Evolutionary conservation across 2,797 vertebrate species (phyloP).

Genomic region (Merluccius polli): DNA sequence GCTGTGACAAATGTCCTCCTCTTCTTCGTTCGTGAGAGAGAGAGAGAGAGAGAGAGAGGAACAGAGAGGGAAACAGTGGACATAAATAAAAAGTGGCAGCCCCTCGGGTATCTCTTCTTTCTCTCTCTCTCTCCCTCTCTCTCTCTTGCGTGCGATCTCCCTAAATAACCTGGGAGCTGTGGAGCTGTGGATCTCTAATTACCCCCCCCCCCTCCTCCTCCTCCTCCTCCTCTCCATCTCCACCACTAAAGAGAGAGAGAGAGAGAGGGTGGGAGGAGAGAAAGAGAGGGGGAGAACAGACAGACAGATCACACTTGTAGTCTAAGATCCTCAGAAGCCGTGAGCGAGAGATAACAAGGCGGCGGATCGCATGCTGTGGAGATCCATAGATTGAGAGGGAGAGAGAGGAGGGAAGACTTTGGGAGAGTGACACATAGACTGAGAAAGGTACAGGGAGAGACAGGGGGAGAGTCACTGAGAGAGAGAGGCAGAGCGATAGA

Average conservation of each 20-base stretch:
- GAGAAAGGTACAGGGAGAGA: background rate
- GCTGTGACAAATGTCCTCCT: slow-evolving; percentile 57
- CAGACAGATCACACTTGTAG: slow-evolving; percentile 47
- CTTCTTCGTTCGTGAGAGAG: slow-evolving; percentile 17
- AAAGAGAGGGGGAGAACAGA: slow-evolving; percentile 24
- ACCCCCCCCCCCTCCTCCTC: slow-evolving; percentile 42
- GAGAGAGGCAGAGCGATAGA: background rate
- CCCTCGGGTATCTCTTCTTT: slow-evolving; percentile 52
- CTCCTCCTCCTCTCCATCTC: background rate
- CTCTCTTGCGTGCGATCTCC: slow-evolving; percentile 15
- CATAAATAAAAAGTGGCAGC: slow-evolving; percentile 68
- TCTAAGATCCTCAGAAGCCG: slow-evolving; percentile 52
- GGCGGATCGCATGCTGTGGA: slow-evolving; percentile 12
- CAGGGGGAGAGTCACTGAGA: background rate
- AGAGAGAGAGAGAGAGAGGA: slow-evolving; percentile 22
- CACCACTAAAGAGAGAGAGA: slow-evolving; percentile 9
- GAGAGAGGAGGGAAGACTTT: too few relatives aligned
- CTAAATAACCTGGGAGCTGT: slow-evolving; percentile 71
- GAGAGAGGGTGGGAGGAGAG: slow-evolving; percentile 18
- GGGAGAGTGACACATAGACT: background rate
- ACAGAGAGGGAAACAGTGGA: slow-evolving; percentile 43
- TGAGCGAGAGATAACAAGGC: slow-evolving; percentile 57
- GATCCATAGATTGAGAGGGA: slow-evolving; percentile 50
- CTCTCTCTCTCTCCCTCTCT: background rate
- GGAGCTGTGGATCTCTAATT: slow-evolving; percentile 72